Base-by-base conservation (phyloP, 1,140 invertebrate species). In the Glomeris maerens region DNA sequence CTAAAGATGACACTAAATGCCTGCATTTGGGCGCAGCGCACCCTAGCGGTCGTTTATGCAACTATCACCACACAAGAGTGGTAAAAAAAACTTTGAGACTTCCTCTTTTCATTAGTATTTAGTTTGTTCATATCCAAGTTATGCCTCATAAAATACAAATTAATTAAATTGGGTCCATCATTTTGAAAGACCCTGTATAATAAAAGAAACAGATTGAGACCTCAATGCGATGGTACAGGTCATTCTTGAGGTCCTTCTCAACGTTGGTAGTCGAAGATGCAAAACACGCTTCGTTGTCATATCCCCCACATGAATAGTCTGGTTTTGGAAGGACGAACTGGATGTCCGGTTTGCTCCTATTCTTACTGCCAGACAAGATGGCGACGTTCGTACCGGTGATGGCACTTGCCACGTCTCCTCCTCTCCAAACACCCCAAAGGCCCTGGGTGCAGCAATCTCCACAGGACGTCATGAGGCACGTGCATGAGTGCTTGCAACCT, bases 181-280 rank as follows among this genome's bases (percentile, higher is more conserved):
- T n/a, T n/a, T n/a, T n/a, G n/a, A n/a, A n/a, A n/a, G n/a, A n/a
- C n/a, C n/a, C n/a, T n/a, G n/a, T n/a, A n/a, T n/a, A n/a, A n/a
- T n/a, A n/a, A n/a, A n/a, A n/a, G n/a, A n/a, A n/a, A n/a, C n/a
- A n/a, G n/a, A n/a, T n/a, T n/a, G n/a, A 41, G 2, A 54, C 40
- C 25, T 58, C 52, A 25, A 58, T 56, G 47, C 56, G 29, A 20
- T 22, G 44, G 27, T 53, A 42, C 28, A 27, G 21, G 4, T 53
- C 25, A 17, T 14, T 45, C 21, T n/a, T 17, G n/a, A 50, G 2
- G 27, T 45, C n/a, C 40, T 50, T 50, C 25, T 50, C 17, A 3
- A 3, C 5, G 13, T 47, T 5, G 4, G 4, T 47, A 36, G 10
- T 10, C 31, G 31, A 10, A 10, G 31, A 10, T 10, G 13, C n/a